Base-by-base conservation (phyloP, 2,888 invertebrate genomes). In the Chironomus riparius region DNA sequence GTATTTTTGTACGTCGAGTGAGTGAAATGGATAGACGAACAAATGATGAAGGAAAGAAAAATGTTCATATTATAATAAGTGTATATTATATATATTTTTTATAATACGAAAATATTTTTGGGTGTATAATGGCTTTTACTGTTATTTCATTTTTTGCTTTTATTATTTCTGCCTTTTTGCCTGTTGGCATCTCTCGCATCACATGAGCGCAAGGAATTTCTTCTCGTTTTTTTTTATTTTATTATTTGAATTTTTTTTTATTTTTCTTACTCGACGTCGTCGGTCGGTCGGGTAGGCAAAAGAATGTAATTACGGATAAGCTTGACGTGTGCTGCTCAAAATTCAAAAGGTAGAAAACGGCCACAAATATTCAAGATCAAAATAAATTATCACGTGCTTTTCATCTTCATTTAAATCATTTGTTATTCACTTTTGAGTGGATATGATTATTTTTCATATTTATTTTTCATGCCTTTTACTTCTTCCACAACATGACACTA, bases 1-100 rank as follows among this genome's bases (percentile, higher is more conserved):
- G 47, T 74, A 74, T 74, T 74, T 74, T 74, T 74, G 74, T 65
- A 74, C 71, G 70, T 22, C 21, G 65, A 24, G 65, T 24, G 65
- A 65, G 65, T 24, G 65, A 65, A 65, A 56, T 56, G 18, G 65
- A 65, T 13, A 65, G 65, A 22, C 13, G 13, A 38, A 38, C n/a
- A 56, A 18, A 56, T 56, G 56, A 56, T 38, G 68, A 68, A 68
- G 68, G 15, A 68, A 70, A 72, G 61, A 74, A 68, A 62, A 28
- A 74, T 65, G 65, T 65, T 74, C 18, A 47, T 74, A 68, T 74
- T 68, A 47, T 74, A 47, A 74, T 74, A 68, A 74, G 74, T 73
- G 62, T 62, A 65, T 22, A 65, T 28, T 65, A 65, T 72, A 48
- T 38, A 73, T 73, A 65, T 73, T 38, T 62, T 62, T 65, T 65